phyloP scores from a whole-genome alignment of 2,888 invertebrate species.

The Eristalis tenax region DNA sequence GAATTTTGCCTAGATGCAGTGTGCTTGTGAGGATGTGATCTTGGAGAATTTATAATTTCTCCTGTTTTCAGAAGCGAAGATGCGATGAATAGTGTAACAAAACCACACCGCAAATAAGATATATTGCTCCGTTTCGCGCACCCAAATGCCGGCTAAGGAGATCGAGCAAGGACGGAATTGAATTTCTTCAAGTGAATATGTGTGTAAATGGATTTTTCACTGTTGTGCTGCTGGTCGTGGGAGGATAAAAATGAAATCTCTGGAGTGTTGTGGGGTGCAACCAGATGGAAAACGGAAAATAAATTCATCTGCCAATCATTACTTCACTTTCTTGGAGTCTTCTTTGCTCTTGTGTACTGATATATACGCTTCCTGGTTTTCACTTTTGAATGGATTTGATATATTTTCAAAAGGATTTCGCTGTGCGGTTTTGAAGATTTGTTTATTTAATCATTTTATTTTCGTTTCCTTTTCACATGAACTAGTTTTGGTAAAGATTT shows the following conservation, averaged over 20 bases:
- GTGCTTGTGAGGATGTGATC: constrained; percentile 24
- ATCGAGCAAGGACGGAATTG: constrained; percentile 50
- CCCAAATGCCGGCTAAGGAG: constrained; percentile 14
- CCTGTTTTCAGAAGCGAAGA: background rate
- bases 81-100: constrained; percentile 2
- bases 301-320: constrained; percentile 71
- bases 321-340: constrained; percentile 55
- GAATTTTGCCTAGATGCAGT: constrained; percentile 37
- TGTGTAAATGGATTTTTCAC: constrained; percentile 37
- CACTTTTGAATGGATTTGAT: constrained; percentile 33
- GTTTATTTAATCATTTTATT: constrained; percentile 37
- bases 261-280: constrained; percentile 59
- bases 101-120: constrained; percentile 55
- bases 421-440: constrained; percentile 33
- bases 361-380: constrained; percentile 59
- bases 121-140: constrained; percentile 56
- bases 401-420: constrained; percentile 40
- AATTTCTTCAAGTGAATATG: constrained; percentile 43
- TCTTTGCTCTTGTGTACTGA: constrained; percentile 24
- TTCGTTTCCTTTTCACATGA: background rate
- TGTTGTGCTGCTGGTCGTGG: constrained; percentile 36
- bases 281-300: constrained; percentile 70
- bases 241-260: constrained; percentile 59
- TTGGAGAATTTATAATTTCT: constrained; percentile 17
- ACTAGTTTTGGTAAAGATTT: background rate